A percentile compares a stretch with the other conserved stretches of the same genome.
These are phyloP conservation scores for Sphaerophoria taeniata DNA, from an alignment of 2,888 invertebrate genomes.

Conservation along the genomic window DNA sequence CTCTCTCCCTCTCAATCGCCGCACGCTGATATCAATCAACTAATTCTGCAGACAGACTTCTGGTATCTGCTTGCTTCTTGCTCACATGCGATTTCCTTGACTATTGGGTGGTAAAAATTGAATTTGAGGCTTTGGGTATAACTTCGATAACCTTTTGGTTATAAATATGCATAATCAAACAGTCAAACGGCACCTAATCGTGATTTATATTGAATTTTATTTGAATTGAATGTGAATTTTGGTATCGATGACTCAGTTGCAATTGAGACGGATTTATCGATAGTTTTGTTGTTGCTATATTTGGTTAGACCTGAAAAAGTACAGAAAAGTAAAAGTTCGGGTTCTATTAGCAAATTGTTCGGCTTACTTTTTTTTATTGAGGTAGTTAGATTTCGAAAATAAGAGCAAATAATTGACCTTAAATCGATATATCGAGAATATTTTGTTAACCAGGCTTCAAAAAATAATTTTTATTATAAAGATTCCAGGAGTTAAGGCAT, in stretches of 20 bases:
- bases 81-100: slow-evolving; percentile 38
- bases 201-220: slow-evolving; percentile 55
- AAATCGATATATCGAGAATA: no score
- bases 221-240: slow-evolving; percentile 3
- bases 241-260: slow-evolving; percentile 29
- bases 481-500: no score
- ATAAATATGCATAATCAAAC: slow-evolving; percentile 28
- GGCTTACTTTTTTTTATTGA: no score
- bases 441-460: no score
- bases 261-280: background rate
- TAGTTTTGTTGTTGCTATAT: background rate
- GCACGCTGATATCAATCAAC: no score
- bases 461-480: no score
- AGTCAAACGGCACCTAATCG: slow-evolving; percentile 17
- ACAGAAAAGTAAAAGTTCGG: background rate
- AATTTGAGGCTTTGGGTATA: slow-evolving; percentile 43
- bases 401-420: no score
- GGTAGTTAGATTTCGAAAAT: no score
- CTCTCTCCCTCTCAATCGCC: no score
- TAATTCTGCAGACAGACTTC: no score
- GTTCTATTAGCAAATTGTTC: no score
- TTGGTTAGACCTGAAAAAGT: background rate
- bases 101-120: slow-evolving; percentile 22
- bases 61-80: background rate
- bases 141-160: slow-evolving; percentile 54